A percentile compares a stretch with the other conserved stretches of the same genome.
phyloP scores from a whole-genome alignment of 2,888 invertebrate species.

The Pharmacophagus antenor region DNA sequence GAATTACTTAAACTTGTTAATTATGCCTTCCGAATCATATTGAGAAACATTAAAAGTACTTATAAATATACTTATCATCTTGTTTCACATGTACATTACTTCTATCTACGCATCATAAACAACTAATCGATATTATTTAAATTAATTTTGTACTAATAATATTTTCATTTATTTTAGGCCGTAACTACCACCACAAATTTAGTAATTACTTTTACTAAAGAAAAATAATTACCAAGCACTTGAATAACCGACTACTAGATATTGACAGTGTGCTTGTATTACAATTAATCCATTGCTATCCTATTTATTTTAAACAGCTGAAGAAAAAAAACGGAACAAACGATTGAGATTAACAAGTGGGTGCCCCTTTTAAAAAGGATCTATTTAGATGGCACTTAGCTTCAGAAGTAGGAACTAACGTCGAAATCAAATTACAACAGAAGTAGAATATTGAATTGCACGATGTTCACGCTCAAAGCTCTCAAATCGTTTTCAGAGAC shows the following conservation, averaged over 20 bases:
- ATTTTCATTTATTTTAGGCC: too few species aligned
- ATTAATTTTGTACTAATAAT: too few species aligned
- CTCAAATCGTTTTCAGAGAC: conserved; percentile 26
- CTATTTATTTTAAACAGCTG: neutral
- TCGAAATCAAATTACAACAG: conserved; percentile 21
- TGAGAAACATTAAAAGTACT: too few species aligned
- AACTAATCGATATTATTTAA: too few species aligned
- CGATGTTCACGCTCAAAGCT: conserved; percentile 28
- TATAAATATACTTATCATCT: too few species aligned
- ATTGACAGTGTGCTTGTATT: neutral
- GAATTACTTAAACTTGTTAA: neutral
- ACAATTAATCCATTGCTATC: neutral
- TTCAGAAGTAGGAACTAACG: conserved; percentile 5
- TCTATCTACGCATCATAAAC: too few species aligned
- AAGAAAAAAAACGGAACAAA: too few species aligned
- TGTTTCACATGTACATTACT: too few species aligned
- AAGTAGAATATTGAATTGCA: conserved; percentile 7
- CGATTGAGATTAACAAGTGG: neutral
- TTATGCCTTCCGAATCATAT: too few species aligned
- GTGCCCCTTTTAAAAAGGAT: neutral
- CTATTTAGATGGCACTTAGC: neutral
- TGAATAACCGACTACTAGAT: neutral
- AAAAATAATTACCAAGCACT: too few species aligned
- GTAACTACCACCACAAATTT: too few species aligned
- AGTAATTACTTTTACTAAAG: too few species aligned